Percentiles rank a stretch among this genome's conserved stretches.
Evolutionary conservation across 2,888 invertebrate genomes (phyloP).

Genomic region (Scelioninae gen. 1): DNA sequence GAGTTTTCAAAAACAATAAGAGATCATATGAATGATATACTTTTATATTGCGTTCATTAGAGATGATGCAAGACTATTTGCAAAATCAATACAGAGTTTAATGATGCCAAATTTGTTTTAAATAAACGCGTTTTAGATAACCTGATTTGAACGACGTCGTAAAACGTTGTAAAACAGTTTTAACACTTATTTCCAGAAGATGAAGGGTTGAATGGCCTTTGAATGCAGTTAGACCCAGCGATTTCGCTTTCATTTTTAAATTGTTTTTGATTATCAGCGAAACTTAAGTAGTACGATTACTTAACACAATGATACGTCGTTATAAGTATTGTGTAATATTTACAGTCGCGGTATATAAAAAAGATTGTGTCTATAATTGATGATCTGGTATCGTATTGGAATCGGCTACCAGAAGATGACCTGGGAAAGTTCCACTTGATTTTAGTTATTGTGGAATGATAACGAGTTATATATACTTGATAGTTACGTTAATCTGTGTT

Average conservation of each 20-base stretch:
- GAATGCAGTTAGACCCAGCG: not conserved
- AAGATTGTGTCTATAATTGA: not conserved
- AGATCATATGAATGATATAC: no score
- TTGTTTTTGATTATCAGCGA: slow-evolving; percentile 22
- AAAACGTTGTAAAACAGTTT: slow-evolving; percentile 14
- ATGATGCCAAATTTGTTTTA: slow-evolving; percentile 16
- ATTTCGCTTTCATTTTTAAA: slow-evolving; percentile 41
- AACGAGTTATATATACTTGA: slow-evolving; percentile 24
- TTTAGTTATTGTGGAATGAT: slow-evolving; percentile 8
- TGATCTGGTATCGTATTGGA: slow-evolving; percentile 4
- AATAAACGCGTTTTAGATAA: slow-evolving; percentile 11
- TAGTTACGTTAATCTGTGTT: slow-evolving; percentile 18
- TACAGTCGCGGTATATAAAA: slow-evolving; percentile 9
- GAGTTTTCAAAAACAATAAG: no score
- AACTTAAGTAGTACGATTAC: slow-evolving; percentile 18
- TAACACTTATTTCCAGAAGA: slow-evolving; percentile 28
- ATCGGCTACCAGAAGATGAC: not conserved
- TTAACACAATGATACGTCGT: slow-evolving; percentile 8
- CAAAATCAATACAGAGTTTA: not conserved
- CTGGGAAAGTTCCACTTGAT: slow-evolving; percentile 42
- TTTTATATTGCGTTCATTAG: not conserved
- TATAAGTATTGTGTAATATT: slow-evolving; percentile 16
- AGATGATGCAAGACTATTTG: not conserved
- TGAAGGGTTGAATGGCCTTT: slow-evolving; percentile 40
- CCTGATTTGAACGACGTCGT: slow-evolving; percentile 10